These are phyloP conservation scores for Stenotaenia linearis DNA, from an alignment of 2,888 invertebrate species.

Conservation along the genomic window DNA sequence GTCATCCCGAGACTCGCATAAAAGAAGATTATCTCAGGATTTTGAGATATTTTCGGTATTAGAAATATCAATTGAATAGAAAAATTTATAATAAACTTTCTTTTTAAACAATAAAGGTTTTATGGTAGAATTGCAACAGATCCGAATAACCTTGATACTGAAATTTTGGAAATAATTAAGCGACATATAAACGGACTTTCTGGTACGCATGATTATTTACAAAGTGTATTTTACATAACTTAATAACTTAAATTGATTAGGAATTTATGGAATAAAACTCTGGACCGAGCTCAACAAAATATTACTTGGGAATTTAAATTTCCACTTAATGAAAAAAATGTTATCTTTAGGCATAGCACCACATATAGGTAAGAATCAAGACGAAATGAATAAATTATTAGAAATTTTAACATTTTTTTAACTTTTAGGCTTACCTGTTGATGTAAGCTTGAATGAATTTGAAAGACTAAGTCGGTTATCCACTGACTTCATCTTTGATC, in stretches of 20 bases:
- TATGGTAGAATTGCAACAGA: slow-evolving; percentile 77
- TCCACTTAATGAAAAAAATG: slow-evolving; percentile 67
- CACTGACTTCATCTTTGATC: slow-evolving; percentile 56
- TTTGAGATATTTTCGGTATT: slow-evolving; percentile 60
- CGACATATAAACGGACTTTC: slow-evolving; percentile 65
- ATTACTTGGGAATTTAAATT: slow-evolving; percentile 72
- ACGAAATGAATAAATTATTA: neutral
- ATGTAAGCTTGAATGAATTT: slow-evolving; percentile 64
- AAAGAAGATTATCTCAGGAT: slow-evolving; percentile 95
- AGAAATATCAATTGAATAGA: neutral
- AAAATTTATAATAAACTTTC: neutral
- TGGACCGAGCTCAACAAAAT: slow-evolving; percentile 92
- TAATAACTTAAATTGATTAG: neutral
- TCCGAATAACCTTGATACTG: slow-evolving; percentile 66
- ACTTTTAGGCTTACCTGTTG: slow-evolving; percentile 57
- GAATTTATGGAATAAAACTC: slow-evolving; percentile 57
- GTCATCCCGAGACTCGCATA: slow-evolving; percentile 75
- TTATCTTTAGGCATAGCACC: slow-evolving; percentile 64
- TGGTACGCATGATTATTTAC: slow-evolving; percentile 39
- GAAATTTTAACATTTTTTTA: neutral
- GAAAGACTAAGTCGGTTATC: slow-evolving; percentile 56
- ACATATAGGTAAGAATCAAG: slow-evolving; percentile 62
- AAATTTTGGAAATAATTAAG: slow-evolving; percentile 68
- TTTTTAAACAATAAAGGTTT: slow-evolving; percentile 56
- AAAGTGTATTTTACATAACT: neutral